Evolutionary conservation across 2,797 vertebrate species (phyloP), one percentile per base, ranked within the genome.

Genomic region (Macropodus opercularis): DNA sequence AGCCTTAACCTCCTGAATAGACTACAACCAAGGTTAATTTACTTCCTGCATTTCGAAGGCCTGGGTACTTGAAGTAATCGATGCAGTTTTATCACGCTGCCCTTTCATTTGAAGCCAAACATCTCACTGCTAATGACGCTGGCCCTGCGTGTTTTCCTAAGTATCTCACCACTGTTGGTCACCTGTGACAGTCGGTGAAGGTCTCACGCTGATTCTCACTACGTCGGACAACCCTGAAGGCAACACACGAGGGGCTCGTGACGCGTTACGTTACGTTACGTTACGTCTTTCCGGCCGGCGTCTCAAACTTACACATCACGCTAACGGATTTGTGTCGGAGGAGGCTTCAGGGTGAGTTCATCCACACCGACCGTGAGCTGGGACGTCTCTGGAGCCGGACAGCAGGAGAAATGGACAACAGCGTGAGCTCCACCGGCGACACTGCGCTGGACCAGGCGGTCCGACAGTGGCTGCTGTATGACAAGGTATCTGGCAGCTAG

Each of bases 401-500:
- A 1, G 29, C 36, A 47, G 9, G 17, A 27, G 61, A 68, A 22
- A 94, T 94, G 93, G 90, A 90, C 1, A 87, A 69, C 15, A 44
- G 26, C 13, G 21, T 48, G 29, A 46, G 65, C 12, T 34, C 43
- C 0, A 80, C 76, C 2, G 90, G 81, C 0, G 90, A 91, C 31
- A 8, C 11, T 0, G 42, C 52, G 22, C 59, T 93, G 57, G 85
- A 91, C 41, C 60, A 64, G 12, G 93, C 90, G 8, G 59, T 93
- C 57, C 73, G 0, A n/a, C 90, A 75, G 68, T 98, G 96, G 96
- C 77, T 98, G 42, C 86, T 59, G 19, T 94, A 92, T 83, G 96
- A 98, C 74, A 85, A 94, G 95, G 96, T 97, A 70, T 85, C 22
- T 24, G 55, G 35, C 53, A 31, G 75, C 58, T 70, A 69, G 10